Base-by-base conservation (phyloP, 2,797 vertebrate genomes). In the Tragopan temminckii region DNA sequence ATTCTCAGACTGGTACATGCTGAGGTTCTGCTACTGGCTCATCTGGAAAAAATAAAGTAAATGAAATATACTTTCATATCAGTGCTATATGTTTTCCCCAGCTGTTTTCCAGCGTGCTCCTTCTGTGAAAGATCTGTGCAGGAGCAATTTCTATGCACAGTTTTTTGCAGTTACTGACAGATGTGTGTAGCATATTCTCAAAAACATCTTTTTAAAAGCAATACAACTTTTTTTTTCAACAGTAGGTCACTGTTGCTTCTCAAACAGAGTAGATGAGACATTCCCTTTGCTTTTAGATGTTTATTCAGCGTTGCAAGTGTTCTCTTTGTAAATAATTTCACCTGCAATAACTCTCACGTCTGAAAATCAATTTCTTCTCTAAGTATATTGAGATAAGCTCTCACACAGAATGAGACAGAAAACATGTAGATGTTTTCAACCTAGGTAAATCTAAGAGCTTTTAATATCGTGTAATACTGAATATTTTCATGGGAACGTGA, bases 11-110 rank as follows among this genome's bases (percentile, higher is more conserved):
- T 96, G 94, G 90, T 95, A 94, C 91, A 94, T 85, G 82, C 80
- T 93, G 93, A 85, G 89, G 86, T 89, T 91, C 89, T 94, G 93
- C 92, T 95, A 95, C 94, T 96, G 89, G 68, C n/a, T 91, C 92
- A 96, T 95, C 94, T 94, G 93, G 96, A 96, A 96, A 85, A 95
- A 93, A 96, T 96, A 77, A 96, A 94, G 29, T 46, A 67, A 81
- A 91, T 77, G n/a, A 90, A 93, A 87, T 89, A 72, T 68, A 58
- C 63, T 89, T 95, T 94, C 80, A 74, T 95, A 92, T 94, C 74
- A 61, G 46, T 42, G 40, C 45, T 89, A 3, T 80, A 70, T 90
- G 63, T 59, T 83, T 93, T 94, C 74, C 63, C 82, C 94, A 95
- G 85, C 89, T 96, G 94, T 89, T 95, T 85, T 87, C 63, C 91